These are phyloP conservation scores for Mystacides longicornis DNA, from an alignment of 2,888 invertebrate genomes.

Conservation along the genomic window DNA sequence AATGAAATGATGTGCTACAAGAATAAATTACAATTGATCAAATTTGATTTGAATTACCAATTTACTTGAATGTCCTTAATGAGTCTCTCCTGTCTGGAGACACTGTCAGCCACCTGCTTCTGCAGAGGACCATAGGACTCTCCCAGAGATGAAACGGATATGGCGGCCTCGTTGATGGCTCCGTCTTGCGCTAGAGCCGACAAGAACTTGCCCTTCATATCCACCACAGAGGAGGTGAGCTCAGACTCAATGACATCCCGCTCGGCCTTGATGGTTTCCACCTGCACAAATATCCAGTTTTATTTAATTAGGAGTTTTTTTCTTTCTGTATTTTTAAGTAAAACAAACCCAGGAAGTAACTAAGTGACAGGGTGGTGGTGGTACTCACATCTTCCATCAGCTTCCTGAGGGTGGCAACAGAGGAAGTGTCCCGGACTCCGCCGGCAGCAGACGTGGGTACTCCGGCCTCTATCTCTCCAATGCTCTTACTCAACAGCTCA, in stretches of 20 bases:
- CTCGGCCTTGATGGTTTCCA: conserved; percentile 80
- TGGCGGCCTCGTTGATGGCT: conserved; percentile 66
- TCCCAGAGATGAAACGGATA: conserved; percentile 66
- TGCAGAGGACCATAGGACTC: conserved; percentile 70
- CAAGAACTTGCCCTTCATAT: conserved; percentile 77
- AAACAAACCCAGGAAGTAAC: too few relatives aligned
- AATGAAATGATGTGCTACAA: neutral
- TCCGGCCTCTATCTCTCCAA: conserved; percentile 58
- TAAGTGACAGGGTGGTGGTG: too few relatives aligned
- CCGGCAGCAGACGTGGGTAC: conserved; percentile 60
- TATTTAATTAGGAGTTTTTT: too few relatives aligned
- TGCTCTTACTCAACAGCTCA: conserved; percentile 69
- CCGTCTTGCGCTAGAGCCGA: conserved; percentile 69
- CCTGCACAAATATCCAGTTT: conserved; percentile 42
- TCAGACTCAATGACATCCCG: conserved; percentile 85
- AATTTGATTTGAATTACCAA: conserved; percentile 5
- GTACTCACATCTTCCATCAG: conserved; percentile 67
- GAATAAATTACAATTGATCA: neutral
- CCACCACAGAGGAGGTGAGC: conserved; percentile 68
- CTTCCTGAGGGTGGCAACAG: conserved; percentile 58
- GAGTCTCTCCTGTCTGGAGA: conserved; percentile 62
- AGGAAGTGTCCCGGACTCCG: conserved; percentile 47
- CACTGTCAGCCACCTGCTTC: conserved; percentile 68
- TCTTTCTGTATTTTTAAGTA: too few relatives aligned
- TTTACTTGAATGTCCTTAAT: conserved; percentile 58